Evolutionary conservation across 2,797 vertebrate genomes (phyloP), one percentile per base, ranked within the genome.

Genomic region (Trichosurus vulpecula): DNA sequence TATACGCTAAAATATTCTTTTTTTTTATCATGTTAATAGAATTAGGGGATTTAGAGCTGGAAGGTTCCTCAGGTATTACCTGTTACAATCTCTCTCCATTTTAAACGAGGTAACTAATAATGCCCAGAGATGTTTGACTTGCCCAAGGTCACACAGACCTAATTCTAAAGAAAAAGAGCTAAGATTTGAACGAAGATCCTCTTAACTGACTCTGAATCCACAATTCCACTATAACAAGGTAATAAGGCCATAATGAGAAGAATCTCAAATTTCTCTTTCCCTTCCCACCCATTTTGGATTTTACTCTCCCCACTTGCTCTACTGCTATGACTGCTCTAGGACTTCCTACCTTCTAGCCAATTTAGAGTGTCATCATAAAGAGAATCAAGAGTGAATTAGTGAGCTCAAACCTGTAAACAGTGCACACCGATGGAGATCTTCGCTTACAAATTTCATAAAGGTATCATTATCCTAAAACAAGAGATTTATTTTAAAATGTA

Each of bases 391-490:
- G 93, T 91, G 97, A 56, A 41, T 90, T 55, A 89, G 90, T 91
- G 30, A 13, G 4, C 94, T 95, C 97, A 97, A 96, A 98, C 96
- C 96, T 97, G 96, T 66, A 93, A 98, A 90, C 97, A 97, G 58
- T 94, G 93, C 30, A 96, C 96, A 97, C 0, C 47, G 96, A 54
- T 16, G 61, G 96, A 94, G 94, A 35, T 98, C 96, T 95, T 97
- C 97, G 74, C 90, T 95, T 93, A 98, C 89, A 97, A 97, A 97
- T 93, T 96, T 97, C 90, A 94, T 56, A 6, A 81, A 94, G 35
- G 51, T 0, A 51, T 98, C 97, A 93, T 98, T 94, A 94, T 98
- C 97, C 98, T 98, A 91, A 96, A 96, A 96, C 47, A 97, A 58
- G 57, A 96, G 54, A 95, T 22, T 58, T 87, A 95, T 25, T 94